These are phyloP conservation scores for Acleris holmiana DNA, from an alignment of 2,888 invertebrate species.

Conservation along the genomic window DNA sequence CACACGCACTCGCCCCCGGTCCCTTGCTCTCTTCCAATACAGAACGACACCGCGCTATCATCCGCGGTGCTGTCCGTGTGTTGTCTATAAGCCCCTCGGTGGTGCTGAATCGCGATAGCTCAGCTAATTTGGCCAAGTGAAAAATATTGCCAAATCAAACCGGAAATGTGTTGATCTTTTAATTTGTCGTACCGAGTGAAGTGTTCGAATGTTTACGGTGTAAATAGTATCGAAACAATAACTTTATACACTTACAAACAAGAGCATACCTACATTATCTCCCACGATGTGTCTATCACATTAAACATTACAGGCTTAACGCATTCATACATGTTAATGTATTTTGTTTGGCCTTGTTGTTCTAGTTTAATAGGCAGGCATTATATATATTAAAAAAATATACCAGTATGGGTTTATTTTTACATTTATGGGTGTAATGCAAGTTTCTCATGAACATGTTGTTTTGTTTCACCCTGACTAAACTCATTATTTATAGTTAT, in stretches of 20 bases:
- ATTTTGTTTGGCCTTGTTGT: constrained; percentile 41
- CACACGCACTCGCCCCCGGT: constrained; percentile 75
- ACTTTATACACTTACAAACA: constrained; percentile 53
- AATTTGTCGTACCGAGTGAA: constrained; percentile 24
- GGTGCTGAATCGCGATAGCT: constrained; percentile 29
- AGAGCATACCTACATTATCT: constrained; percentile 51
- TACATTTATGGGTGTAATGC: not conserved
- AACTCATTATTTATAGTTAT: too few species aligned
- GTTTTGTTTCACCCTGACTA: not conserved
- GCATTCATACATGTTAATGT: constrained; percentile 47
- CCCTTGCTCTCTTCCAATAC: constrained; percentile 59
- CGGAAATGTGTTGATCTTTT: constrained; percentile 62
- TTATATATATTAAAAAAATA: constrained; percentile 31
- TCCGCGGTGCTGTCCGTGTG: constrained; percentile 26
- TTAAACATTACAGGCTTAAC: constrained; percentile 47
- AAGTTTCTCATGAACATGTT: constrained; percentile 1
- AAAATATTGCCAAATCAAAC: constrained; percentile 42
- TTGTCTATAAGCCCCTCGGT: constrained; percentile 6
- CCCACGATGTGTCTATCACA: constrained; percentile 44
- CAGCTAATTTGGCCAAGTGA: constrained; percentile 23
- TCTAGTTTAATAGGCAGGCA: constrained; percentile 38
- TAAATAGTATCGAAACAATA: constrained; percentile 50
- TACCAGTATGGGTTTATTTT: not conserved
- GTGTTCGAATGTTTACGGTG: constrained; percentile 25
- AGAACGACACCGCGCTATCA: constrained; percentile 45